A percentile compares a stretch with the other conserved stretches of the same genome.
Conservation (phyloP, 2,888 invertebrate genomes). For the Hipparchia semele region DNA sequence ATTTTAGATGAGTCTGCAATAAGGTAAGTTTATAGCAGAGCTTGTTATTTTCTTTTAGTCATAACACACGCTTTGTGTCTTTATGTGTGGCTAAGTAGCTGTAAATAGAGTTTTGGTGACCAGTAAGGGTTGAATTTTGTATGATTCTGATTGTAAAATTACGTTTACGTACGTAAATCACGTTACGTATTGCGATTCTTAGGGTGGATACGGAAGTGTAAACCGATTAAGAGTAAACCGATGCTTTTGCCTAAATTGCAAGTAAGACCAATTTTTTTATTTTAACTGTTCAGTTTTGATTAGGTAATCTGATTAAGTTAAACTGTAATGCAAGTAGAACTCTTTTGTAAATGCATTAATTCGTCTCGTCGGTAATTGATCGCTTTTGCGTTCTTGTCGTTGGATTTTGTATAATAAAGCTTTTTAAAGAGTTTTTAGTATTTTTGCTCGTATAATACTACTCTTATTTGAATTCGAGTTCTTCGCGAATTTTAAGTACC, state of each 20-base stretch:
- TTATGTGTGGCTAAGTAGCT: conserved; percentile 16
- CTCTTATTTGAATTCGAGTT: too few species aligned
- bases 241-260: conserved; percentile 2
- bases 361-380: too few species aligned
- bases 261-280: neutral
- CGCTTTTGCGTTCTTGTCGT: too few species aligned
- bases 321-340: too few species aligned
- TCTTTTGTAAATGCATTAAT: too few species aligned
- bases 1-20: conserved; percentile 54
- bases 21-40: conserved; percentile 48
- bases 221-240: neutral
- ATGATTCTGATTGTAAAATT: neutral
- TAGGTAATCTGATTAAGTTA: too few species aligned
- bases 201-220: conserved; percentile 27
- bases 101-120: conserved; percentile 17
- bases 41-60: conserved; percentile 38
- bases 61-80: conserved; percentile 22
- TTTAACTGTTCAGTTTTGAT: too few species aligned
- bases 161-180: too few species aligned
- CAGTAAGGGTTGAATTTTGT: conserved; percentile 24
- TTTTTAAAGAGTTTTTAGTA: too few species aligned
- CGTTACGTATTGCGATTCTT: neutral
- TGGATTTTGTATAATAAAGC: too few species aligned
- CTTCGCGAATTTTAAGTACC: too few species aligned
- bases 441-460: too few species aligned